Evolutionary conservation across 2,113 vertebrate genomes (phyloP).

Genomic region (Corythornis madagascariensis): DNA sequence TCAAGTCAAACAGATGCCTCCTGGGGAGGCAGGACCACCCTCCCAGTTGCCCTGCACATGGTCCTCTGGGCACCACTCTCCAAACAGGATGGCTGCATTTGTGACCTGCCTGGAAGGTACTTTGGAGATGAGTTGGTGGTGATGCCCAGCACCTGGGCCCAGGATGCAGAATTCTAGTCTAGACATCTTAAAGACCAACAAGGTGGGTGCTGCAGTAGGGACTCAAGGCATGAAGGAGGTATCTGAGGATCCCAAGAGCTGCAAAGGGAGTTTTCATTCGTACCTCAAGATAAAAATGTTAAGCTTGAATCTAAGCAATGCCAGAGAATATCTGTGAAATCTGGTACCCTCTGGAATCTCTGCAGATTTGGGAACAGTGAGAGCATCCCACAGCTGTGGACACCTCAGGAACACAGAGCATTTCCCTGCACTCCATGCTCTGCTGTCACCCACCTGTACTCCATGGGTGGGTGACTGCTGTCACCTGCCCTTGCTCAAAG

Average conservation of each 20-base stretch:
- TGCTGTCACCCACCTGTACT: not conserved
- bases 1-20: slow-evolving; percentile 62
- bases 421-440: not conserved
- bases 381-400: not conserved
- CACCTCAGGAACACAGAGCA: not conserved
- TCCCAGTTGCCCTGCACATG: not conserved
- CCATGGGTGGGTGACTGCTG: not conserved
- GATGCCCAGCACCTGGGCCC: not conserved
- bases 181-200: not conserved
- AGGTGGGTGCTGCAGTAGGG: not conserved
- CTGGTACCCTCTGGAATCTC: not conserved
- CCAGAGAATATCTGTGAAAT: not conserved
- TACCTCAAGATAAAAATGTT: not conserved
- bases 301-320: not conserved
- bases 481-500: not conserved
- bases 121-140: not conserved
- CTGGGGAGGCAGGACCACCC: not conserved
- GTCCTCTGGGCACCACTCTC: slow-evolving; percentile 12
- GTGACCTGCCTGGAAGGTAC: slow-evolving; percentile 9
- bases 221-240: not conserved
- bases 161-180: not conserved
- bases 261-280: not conserved
- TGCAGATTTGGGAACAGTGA: not conserved
- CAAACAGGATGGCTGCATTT: slow-evolving; percentile 1
- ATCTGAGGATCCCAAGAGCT: not conserved